phyloP scores from a whole-genome alignment of 2,113 vertebrate genomes.

The Malaclemys terrapin region DNA sequence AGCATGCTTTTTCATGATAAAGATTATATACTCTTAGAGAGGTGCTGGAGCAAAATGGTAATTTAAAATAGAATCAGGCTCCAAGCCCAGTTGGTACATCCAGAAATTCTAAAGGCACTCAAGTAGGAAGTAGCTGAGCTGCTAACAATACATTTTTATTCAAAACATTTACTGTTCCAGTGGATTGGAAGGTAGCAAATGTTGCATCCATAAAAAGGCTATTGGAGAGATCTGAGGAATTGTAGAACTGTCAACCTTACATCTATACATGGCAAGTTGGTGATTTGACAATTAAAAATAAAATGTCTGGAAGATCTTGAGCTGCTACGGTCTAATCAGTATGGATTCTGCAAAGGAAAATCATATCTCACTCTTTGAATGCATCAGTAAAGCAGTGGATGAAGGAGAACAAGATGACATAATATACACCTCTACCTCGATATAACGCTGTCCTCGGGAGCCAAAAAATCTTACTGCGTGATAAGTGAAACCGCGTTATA shows the following conservation, averaged over 20 bases:
- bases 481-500: no score
- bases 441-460: no score
- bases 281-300: neutral
- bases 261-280: neutral
- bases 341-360: neutral
- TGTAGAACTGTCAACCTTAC: neutral
- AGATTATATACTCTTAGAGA: neutral
- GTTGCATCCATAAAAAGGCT: neutral
- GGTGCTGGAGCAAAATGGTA: neutral
- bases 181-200: neutral
- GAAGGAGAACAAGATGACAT: neutral
- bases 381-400: neutral
- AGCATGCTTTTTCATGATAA: neutral
- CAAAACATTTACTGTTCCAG: rapidly evolving
- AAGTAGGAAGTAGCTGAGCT: neutral
- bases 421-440: neutral
- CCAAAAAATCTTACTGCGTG: no score
- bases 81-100: neutral
- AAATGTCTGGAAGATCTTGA: neutral
- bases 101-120: neutral
- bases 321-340: neutral
- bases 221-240: neutral
- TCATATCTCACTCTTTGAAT: neutral
- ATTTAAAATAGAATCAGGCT: neutral
- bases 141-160: neutral